Base-by-base conservation (phyloP, 2,113 vertebrate species). In the Dicrurus megarhynchus region DNA sequence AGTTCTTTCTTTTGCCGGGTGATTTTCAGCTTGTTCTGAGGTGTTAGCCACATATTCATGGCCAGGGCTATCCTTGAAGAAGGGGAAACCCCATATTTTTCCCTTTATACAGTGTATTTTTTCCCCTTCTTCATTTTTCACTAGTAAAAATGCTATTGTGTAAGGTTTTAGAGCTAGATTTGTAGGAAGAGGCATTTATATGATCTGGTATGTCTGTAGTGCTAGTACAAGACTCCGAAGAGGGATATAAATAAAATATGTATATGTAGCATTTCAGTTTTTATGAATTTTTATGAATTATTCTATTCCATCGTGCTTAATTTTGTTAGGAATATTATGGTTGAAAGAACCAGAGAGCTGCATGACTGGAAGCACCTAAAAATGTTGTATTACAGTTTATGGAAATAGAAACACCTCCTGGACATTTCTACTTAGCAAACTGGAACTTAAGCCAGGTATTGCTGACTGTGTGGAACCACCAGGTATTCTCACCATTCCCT, bases 201-300 rank as follows among this genome's bases (percentile, higher is more conserved):
- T 49, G 57, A 61, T 26, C 23, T 53, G 69, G 17, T 77, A 13
- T 63, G 35, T 19, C n/a, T 76, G 46, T 21, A 41, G 28, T 33
- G 28, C 16, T 44, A 10, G 9, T 52, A 28, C 44, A 57, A 53
- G 53, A 16, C n/a, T 65, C 63, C 27, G 26, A 83, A 91, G 80
- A 85, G 39, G 52, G 13, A 12, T 79, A 76, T 49, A 79, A 71
- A 87, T 87, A 60, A 86, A 91, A 64, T 47, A 83, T 32, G 32
- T 56, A 91, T 47, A 89, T 55, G 18, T 37, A 82, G 20, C 26
- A 33, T 79, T 89, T 84, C 68, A 56, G 30, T 49, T 82, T 91
- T 75, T 81, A 82, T 81, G 28, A 59, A 75, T 94, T 81, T 90
- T 78, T 78, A 87, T 81, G 28, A 67, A 79, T 94, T 75, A 78